Base-by-base conservation (phyloP, 2,888 invertebrate genomes). In the Microdon myrmicae region DNA sequence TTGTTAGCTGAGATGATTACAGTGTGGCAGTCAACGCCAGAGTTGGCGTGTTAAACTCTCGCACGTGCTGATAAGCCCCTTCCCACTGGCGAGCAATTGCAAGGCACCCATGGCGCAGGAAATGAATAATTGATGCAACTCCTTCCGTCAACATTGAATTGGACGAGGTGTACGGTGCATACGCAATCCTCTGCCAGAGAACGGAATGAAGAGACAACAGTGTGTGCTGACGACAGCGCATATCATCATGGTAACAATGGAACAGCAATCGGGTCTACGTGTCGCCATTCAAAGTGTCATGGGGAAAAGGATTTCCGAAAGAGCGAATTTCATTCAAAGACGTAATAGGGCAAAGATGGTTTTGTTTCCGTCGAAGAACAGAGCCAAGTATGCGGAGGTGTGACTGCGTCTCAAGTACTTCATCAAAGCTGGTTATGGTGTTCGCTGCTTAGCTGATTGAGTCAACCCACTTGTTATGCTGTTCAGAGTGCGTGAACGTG, bases 111-210 rank as follows among this genome's bases (percentile, higher is more conserved):
- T 37, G 47, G 59, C 41, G 59, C 59, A 60, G 59, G 59, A 60
- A 60, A 60, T 60, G 54, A 60, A 60, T 60, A 60, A 60, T 54
- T 60, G 59, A 53, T 54, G 22, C 59, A 60, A 60, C 54, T 60
- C 54, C 59, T 60, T 60, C 59, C 59, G 54, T 60, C 59, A 60
- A 54, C 54, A 60, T 54, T 54, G 43, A 34, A 20, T 45, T 47
- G 32, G 39, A 31, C 43, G 44, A 43, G 37, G 31, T 23, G 34
- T 28, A n/a, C n/a, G n/a, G 23, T 59, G 38, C 44, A 45, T 44
- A 41, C 10, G 22, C 35, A 22, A 35, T 39, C 39, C 26, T 19
- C 35, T 19, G 6, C 32, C 29, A 17, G 10, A 44, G 13, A 3
- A 38, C 19, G 20, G 41, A 41, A 53, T 34, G 41, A 45, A 45